phyloP scores from a whole-genome alignment of 2,113 vertebrate genomes.

The Pseudolaguvia tuberculata region DNA sequence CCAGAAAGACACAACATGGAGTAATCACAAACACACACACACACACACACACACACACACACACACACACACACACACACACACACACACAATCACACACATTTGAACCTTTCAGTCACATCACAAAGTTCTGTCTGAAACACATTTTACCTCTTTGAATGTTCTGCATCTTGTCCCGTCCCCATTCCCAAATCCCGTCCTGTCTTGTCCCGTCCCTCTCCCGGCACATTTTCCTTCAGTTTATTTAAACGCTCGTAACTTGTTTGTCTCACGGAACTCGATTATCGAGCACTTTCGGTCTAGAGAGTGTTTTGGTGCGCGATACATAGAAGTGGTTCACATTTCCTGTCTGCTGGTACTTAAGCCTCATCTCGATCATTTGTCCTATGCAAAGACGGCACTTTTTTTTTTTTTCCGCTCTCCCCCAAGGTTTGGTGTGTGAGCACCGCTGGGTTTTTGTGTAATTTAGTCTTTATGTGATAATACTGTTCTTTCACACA shows the following conservation, averaged over 20 bases:
- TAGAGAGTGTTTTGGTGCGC: conserved; percentile 23
- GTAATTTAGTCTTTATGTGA: conserved; percentile 25
- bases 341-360: conserved; percentile 25
- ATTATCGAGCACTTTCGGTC: conserved; percentile 29
- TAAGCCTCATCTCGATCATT: background rate
- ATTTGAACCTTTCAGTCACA: no score
- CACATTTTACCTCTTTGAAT: no score
- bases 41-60: no score
- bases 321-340: conserved; percentile 29
- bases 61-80: no score
- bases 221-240: background rate
- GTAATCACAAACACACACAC: no score
- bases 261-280: conserved; percentile 20
- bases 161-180: background rate
- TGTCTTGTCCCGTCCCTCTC: no score
- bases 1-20: no score
- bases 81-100: no score
- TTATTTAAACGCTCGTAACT: conserved; percentile 24
- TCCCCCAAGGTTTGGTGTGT: background rate
- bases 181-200: no score
- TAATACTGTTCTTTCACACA: conserved; percentile 9
- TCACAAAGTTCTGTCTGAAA: no score
- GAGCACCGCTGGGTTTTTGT: background rate
- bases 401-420: background rate
- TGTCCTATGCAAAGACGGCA: background rate